phyloP scores from a whole-genome alignment of 2,113 vertebrate genomes.

The Cacatua alba region DNA sequence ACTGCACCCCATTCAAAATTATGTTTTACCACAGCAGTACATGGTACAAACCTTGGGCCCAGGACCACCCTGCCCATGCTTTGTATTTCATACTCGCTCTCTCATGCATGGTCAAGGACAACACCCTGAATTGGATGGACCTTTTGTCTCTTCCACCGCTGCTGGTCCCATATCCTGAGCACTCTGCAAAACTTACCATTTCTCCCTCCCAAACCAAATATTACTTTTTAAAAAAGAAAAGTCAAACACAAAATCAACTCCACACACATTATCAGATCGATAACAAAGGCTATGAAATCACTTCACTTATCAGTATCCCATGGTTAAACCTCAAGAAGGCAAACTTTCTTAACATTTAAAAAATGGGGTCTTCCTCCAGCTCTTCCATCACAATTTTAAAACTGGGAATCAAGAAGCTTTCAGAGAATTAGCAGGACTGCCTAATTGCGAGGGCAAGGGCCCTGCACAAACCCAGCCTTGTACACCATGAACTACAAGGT shows the following conservation, averaged over 20 bases:
- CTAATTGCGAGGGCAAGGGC: background rate
- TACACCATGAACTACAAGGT: fast-evolving
- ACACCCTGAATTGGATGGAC: background rate
- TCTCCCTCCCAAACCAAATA: fast-evolving
- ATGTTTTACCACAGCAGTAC: background rate
- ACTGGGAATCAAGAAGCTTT: background rate
- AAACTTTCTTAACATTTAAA: background rate
- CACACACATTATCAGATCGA: background rate
- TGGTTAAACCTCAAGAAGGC: background rate
- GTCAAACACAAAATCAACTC: background rate
- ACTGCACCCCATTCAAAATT: background rate
- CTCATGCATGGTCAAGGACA: background rate
- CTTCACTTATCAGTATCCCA: background rate
- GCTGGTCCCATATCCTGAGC: background rate
- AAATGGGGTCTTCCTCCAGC: background rate
- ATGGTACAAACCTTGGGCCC: background rate
- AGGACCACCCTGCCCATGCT: background rate
- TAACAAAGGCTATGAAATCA: background rate
- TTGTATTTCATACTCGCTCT: background rate
- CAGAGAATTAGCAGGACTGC: background rate
- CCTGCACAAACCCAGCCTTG: background rate
- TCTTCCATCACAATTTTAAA: background rate
- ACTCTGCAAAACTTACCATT: background rate
- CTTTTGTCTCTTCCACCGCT: background rate
- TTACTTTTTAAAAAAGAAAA: background rate